phyloP scores from a whole-genome alignment of 2,113 vertebrate species.

The Rhabdornis inornatus region DNA sequence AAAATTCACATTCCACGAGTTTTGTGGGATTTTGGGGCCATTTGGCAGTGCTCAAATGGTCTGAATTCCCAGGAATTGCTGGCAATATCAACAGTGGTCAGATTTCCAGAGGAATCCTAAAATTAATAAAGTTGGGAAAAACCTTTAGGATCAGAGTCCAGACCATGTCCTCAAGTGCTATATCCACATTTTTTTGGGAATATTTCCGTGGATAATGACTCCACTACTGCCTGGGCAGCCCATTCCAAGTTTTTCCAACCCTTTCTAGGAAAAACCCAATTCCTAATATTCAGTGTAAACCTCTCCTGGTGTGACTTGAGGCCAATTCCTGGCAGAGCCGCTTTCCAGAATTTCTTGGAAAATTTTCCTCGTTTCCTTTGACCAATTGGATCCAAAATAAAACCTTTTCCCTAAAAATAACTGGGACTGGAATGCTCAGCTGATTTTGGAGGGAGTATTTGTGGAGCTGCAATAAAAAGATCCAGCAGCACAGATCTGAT shows the following conservation, averaged over 20 bases:
- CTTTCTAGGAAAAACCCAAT: background rate
- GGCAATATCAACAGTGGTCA: too few species aligned
- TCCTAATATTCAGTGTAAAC: background rate
- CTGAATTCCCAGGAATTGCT: background rate
- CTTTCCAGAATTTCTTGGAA: background rate
- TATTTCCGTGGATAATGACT: background rate
- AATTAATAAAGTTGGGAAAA: background rate
- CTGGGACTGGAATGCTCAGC: background rate
- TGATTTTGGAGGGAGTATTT: slow-evolving; percentile 15
- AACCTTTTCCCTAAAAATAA: slow-evolving; percentile 27
- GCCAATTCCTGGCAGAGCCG: accelerated
- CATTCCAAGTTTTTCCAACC: background rate
- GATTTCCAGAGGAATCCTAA: background rate
- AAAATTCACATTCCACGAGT: background rate
- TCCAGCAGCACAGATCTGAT: background rate
- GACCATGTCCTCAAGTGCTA: accelerated
- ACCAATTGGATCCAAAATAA: slow-evolving; percentile 14
- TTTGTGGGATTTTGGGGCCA: background rate
- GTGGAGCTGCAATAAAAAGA: background rate
- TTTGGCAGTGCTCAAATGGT: accelerated
- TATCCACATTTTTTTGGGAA: background rate
- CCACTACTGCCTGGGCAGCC: background rate
- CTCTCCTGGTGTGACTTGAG: background rate
- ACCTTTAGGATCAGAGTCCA: background rate
- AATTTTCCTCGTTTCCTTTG: background rate